phyloP scores from a whole-genome alignment of 1,140 invertebrate species.

The Diplogasteroides magnus region DNA sequence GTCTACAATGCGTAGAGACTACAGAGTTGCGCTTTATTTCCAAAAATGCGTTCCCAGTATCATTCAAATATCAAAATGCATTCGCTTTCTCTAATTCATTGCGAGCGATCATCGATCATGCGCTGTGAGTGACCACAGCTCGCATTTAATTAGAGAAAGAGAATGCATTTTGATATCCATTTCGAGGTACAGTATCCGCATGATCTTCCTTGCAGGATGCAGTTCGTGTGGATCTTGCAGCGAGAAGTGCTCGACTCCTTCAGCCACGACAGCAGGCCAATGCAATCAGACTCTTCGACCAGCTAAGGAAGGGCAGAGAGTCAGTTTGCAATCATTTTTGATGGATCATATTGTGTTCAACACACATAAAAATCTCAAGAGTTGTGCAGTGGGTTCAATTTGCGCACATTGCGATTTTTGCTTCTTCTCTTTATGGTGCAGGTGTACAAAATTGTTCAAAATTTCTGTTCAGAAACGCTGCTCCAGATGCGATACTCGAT shows the following conservation, averaged over 20 bases:
- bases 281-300: constrained; percentile 34
- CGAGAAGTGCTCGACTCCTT: constrained; percentile 29
- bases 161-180: too few species aligned
- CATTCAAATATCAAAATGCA: too few species aligned
- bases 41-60: too few species aligned
- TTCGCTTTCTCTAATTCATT: too few species aligned
- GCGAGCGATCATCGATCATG: too few species aligned
- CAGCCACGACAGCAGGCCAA: constrained; percentile 34
- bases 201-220: constrained; percentile 31
- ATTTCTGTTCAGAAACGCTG: neutral
- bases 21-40: too few species aligned
- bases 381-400: too few species aligned
- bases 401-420: constrained; percentile 10
- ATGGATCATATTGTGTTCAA: too few species aligned
- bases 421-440: neutral
- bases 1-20: too few species aligned
- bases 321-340: constrained; percentile 1
- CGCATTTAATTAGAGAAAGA: too few species aligned
- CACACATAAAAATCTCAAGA: too few species aligned
- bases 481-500: constrained; percentile 21
- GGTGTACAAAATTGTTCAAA: constrained; percentile 3
- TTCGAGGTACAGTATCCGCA: neutral
- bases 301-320: constrained; percentile 13
- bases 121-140: too few species aligned
- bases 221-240: constrained; percentile 34